Conservation (phyloP, 1,140 invertebrate species). For the Mactra quadrangularis region DNA sequence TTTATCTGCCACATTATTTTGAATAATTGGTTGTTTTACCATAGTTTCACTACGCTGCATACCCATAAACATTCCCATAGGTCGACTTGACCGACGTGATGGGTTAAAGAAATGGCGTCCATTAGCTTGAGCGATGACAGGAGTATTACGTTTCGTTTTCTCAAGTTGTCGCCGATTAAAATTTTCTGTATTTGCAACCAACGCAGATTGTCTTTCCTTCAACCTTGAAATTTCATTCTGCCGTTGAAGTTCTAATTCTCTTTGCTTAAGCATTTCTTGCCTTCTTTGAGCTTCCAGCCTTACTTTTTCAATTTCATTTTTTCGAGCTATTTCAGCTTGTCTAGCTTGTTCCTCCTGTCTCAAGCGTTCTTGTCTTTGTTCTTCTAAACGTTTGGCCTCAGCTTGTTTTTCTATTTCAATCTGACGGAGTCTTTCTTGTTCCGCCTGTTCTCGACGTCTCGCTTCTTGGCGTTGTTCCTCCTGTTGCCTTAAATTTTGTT, state of each 20-base stretch:
- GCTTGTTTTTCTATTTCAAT: slow-evolving; percentile 30
- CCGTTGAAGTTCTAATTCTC: slow-evolving; percentile 25
- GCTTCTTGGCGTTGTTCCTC: slow-evolving; percentile 40
- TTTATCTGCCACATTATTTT: no score
- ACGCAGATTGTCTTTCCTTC: no score
- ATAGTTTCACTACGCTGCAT: no score
- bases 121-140: no score
- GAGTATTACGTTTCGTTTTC: no score
- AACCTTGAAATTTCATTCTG: slow-evolving; percentile 10
- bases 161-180: no score
- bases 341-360: slow-evolving; percentile 21
- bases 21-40: no score
- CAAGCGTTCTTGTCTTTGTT: slow-evolving; percentile 38
- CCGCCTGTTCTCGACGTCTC: slow-evolving; percentile 4
- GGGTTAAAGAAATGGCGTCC: no score
- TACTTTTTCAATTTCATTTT: slow-evolving; percentile 7
- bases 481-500: slow-evolving; percentile 9
- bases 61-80: no score
- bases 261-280: not conserved
- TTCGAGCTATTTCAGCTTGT: slow-evolving; percentile 1
- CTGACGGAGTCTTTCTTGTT: slow-evolving; percentile 29
- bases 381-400: slow-evolving; percentile 28
- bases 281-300: not conserved
- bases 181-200: no score
- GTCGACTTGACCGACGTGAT: no score